A percentile compares a stretch with the other conserved stretches of the same genome.
phyloP scores from a whole-genome alignment of 2,113 vertebrate species.

The Ardeotis arabs region DNA sequence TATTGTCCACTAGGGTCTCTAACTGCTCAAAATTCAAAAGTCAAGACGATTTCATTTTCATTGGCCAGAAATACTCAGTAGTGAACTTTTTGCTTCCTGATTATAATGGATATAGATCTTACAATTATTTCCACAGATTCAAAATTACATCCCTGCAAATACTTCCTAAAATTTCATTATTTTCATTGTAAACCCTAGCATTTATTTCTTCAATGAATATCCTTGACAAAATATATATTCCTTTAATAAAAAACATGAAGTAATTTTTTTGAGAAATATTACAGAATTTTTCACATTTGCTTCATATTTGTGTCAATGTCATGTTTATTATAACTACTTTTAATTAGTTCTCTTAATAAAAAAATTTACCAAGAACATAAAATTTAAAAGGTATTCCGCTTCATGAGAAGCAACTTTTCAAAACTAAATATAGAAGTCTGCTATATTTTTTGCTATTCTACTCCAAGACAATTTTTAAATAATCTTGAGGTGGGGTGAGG shows the following conservation, averaged over 20 bases:
- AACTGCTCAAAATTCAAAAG: neutral
- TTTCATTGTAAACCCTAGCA: neutral
- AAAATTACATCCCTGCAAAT: neutral
- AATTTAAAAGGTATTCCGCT: neutral
- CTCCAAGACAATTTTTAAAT: neutral
- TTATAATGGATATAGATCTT: neutral
- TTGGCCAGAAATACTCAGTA: neutral
- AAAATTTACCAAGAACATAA: neutral
- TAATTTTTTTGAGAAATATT: neutral
- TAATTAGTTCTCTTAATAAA: neutral
- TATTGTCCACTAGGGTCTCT: neutral
- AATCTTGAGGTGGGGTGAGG: fast-evolving
- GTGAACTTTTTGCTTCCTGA: neutral
- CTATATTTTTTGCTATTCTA: neutral
- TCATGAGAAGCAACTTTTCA: neutral
- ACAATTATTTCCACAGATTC: neutral
- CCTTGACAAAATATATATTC: neutral
- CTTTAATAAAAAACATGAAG: neutral
- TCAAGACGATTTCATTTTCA: neutral
- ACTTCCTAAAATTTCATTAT: neutral
- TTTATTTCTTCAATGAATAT: neutral
- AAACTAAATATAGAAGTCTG: neutral
- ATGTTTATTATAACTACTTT: neutral
- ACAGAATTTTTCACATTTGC: neutral
- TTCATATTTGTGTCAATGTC: neutral